Base-by-base conservation (phyloP, 37 sponge, comb jelly and placozoan genomes). In the Theonella swinhoei region DNA sequence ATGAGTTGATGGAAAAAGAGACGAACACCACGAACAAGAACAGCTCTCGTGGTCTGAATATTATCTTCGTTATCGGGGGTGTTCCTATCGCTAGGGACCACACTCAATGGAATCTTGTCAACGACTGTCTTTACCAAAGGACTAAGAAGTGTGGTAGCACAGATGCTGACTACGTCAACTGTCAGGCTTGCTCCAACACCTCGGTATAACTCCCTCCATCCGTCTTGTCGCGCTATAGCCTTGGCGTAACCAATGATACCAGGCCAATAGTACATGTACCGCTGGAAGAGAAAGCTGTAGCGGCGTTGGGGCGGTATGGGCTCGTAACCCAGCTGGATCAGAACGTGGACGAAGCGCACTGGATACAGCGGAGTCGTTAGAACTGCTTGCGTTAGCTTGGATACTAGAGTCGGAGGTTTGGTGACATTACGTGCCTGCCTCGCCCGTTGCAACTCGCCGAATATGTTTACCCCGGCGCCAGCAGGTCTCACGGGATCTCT, bases 171-270 rank as follows among this genome's bases (percentile, higher is more conserved):
- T 4, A 89, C 9, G 0, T 77, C 74, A 5, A 28, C 33, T 0
- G 78, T 25, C 17, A 63, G 26, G 28, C 1, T 1, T 0, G 62
- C 35, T 2, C 64, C 65, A 7, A 72, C 41, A 4, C 90, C 90
- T 35, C 90, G 74, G 79, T 84, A 89, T 40, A 89, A 68, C 20
- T 42, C 90, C 7, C 62, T n/a, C 90, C 90, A 89, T 0, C 90
- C 90, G 22, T 83, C 79, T 14, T 72, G 26, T 9, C 29, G 42
- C n/a, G 62, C 39, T 26, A 89, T 89, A 14, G 37, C 25, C 0
- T 70, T 26, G 2, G 69, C 39, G 40, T 89, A 89, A 2, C 85
- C 80, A 30, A 80, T 30, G 24, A 89, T 33, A 11, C 90, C 90
- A 1, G 90, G 90, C 42, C 81, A 82, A 61, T 89, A 89, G 68